A percentile compares a stretch with the other conserved stretches of the same genome.
These are phyloP conservation scores for Agonum fuliginosum DNA, from an alignment of 2,888 invertebrate genomes.

Conservation along the genomic window DNA sequence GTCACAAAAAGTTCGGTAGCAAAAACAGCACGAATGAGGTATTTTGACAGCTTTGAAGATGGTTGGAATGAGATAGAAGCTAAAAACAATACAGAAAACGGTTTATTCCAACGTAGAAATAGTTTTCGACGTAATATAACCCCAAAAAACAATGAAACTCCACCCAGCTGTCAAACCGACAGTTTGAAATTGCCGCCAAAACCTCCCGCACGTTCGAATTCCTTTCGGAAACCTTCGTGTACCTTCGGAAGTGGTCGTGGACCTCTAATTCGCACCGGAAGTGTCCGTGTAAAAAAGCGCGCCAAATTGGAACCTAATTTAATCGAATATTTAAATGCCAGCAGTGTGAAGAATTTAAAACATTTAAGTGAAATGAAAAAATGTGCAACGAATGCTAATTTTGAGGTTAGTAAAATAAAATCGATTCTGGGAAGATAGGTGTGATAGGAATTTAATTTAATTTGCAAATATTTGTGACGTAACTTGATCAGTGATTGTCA, in stretches of 20 bases:
- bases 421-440: too few relatives aligned
- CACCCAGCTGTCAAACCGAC: neutral
- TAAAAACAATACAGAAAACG: constrained; percentile 10
- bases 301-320: constrained; percentile 38
- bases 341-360: constrained; percentile 21
- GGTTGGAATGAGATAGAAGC: constrained; percentile 64
- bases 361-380: constrained; percentile 41
- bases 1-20: constrained; percentile 78
- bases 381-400: neutral
- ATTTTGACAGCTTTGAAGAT: constrained; percentile 73
- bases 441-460: too few relatives aligned
- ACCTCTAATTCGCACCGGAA: constrained; percentile 71
- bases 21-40: constrained; percentile 78
- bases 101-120: neutral
- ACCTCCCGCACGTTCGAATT: constrained; percentile 69
- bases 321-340: neutral
- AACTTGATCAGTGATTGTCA: too few relatives aligned
- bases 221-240: constrained; percentile 61
- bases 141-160: neutral
- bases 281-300: constrained; percentile 68
- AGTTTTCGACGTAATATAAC: neutral
- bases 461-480: too few relatives aligned
- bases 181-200: constrained; percentile 69
- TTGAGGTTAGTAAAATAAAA: neutral
- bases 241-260: constrained; percentile 70